Percentiles rank a stretch among this genome's conserved stretches.
These are phyloP conservation scores for Tachina grossa DNA, from an alignment of 2,888 invertebrate species.

Conservation along the genomic window DNA sequence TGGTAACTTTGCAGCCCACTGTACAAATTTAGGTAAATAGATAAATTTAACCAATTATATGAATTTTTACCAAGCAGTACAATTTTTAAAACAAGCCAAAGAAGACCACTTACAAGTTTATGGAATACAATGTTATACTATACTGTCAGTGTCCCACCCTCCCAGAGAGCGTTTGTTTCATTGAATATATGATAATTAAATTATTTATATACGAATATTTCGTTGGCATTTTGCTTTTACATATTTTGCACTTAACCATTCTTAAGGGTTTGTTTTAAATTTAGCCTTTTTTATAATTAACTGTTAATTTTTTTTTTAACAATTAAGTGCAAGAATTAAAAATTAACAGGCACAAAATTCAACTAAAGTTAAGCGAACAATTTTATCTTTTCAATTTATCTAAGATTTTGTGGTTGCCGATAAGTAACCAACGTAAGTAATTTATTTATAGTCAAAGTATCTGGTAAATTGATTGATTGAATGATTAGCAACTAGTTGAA, in stretches of 20 bases:
- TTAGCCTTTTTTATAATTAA: constrained; percentile 39
- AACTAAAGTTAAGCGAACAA: constrained; percentile 33
- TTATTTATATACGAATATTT: no score
- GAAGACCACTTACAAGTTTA: no score
- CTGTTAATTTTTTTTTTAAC: constrained; percentile 34
- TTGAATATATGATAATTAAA: no score
- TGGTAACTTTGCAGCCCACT: no score
- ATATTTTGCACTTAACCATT: not conserved
- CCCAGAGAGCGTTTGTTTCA: not conserved
- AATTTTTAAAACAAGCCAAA: no score
- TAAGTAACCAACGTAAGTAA: constrained; percentile 30
- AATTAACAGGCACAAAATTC: not conserved
- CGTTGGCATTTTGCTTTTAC: no score
- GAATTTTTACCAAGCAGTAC: no score
- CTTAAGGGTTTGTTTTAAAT: not conserved
- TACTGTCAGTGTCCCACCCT: no score
- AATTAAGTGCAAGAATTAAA: not conserved
- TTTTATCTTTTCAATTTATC: constrained; percentile 68
- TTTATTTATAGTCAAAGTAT: constrained; percentile 50
- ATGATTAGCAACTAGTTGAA: constrained; percentile 62
- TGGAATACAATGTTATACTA: no score
- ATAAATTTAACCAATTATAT: no score
- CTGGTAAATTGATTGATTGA: constrained; percentile 66
- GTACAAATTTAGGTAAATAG: no score
- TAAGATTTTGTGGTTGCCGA: constrained; percentile 46